These are phyloP conservation scores for Iguana delicatissima DNA, from an alignment of 2,797 vertebrate genomes.

Conservation along the genomic window DNA sequence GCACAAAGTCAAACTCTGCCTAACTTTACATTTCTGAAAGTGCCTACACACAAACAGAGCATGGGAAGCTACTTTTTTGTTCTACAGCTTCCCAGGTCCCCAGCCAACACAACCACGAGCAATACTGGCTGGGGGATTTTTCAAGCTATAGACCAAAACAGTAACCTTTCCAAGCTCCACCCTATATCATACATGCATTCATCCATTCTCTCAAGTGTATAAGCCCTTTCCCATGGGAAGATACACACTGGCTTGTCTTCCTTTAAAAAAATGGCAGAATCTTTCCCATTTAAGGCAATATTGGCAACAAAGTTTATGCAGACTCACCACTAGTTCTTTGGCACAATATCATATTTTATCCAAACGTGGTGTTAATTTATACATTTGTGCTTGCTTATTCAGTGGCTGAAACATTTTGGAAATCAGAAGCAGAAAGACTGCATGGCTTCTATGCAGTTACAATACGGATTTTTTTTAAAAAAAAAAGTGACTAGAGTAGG, in stretches of 20 bases:
- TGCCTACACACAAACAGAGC: not conserved
- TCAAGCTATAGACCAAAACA: not conserved
- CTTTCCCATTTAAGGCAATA: constrained; percentile 22
- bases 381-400: constrained; percentile 14
- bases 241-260: not conserved
- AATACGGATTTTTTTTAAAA: not conserved
- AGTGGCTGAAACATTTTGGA: not conserved
- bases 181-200: not conserved
- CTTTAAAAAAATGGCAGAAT: not conserved
- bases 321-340: constrained; percentile 22
- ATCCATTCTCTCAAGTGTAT: not conserved
- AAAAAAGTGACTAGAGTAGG: not conserved
- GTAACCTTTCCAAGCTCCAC: not conserved
- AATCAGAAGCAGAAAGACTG: constrained; percentile 21
- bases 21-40: not conserved
- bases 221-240: not conserved
- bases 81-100: not conserved
- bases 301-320: not conserved
- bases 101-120: not conserved
- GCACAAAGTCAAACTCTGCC: not conserved
- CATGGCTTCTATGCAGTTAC: not conserved
- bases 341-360: not conserved
- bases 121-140: not conserved
- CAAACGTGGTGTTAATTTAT: too few species aligned
- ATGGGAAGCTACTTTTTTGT: not conserved